A percentile compares a stretch with the other conserved stretches of the same genome.
phyloP scores from a whole-genome alignment of 2,888 invertebrate genomes.

The Diarsia brunnea region DNA sequence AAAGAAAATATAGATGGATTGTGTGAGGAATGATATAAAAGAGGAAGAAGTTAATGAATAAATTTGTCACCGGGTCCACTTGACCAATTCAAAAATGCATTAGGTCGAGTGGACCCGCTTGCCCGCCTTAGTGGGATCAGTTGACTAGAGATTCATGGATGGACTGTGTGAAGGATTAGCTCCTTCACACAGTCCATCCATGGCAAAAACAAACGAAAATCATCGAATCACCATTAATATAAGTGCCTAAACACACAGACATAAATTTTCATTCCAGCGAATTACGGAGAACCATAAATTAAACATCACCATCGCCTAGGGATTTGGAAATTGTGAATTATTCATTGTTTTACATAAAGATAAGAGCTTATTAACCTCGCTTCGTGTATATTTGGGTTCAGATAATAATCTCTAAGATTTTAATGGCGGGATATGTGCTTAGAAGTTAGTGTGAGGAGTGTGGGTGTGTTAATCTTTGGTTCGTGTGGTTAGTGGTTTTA shows the following conservation, averaged over 20 bases:
- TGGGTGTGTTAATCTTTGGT: not conserved
- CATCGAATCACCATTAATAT: not conserved
- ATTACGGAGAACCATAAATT: conserved; percentile 57
- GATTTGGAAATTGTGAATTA: conserved; percentile 60
- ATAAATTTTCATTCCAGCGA: conserved; percentile 31
- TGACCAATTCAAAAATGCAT: not conserved
- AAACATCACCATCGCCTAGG: conserved; percentile 40
- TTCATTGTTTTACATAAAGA: conserved; percentile 57
- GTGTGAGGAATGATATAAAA: too few species aligned
- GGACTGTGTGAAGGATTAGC: too few species aligned
- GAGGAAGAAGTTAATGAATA: too few species aligned
- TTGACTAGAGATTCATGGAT: too few species aligned
- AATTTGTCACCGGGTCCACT: too few species aligned
- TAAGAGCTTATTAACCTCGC: conserved; percentile 49
- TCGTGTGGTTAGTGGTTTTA: not conserved
- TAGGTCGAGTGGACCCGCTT: too few species aligned
- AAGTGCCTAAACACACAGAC: conserved; percentile 5
- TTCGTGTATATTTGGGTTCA: conserved; percentile 32
- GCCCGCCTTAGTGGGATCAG: too few species aligned
- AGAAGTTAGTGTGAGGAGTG: not conserved
- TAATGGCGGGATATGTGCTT: conserved; percentile 29
- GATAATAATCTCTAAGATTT: conserved; percentile 47
- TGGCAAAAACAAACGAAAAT: not conserved
- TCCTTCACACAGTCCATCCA: not conserved
- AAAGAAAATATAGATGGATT: too few species aligned